Base-by-base conservation (phyloP, 2,113 vertebrate genomes). In the Apeltes quadracus region DNA sequence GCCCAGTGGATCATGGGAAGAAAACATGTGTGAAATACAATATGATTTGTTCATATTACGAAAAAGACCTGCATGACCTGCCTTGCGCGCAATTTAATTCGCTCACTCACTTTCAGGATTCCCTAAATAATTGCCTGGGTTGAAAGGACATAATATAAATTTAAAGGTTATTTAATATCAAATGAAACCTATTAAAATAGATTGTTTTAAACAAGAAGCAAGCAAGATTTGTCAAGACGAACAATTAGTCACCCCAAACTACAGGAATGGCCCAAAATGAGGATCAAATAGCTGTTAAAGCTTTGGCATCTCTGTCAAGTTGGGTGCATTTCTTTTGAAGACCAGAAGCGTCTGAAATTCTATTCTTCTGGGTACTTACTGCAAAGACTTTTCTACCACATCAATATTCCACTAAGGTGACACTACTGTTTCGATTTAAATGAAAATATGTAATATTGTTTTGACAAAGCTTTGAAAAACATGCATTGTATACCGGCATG, bases 401-500 rank as follows among this genome's bases (percentile, higher is more conserved):
- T 86, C 66, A 73, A 75, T 77, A 87, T 87, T 85, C 63, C 53
- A 44, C 61, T 1, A 38, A 67, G 75, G 78, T 72, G 74, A 70
- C 68, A 58, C 94, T 94, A 95, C 93, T 94, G 94, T 93, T 86
- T 95, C 92, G 94, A 93, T 96, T 95, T 94, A 87, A 91, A 94
- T 94, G 63, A 93, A 95, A 95, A 95, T 94, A 94, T 92, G 90
- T 86, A 90, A 91, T 89, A 93, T 94, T 93, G 91, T 90, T 89
- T 91, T 92, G 92, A 94, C 92, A 94, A 92, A 94, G 94, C 95
- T 95, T 95, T 94, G 73, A 95, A 95, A 95, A 95, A 94, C 94
- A 94, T 88, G 93, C 94, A 55, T 91, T 62, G 5, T 74, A 57
- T 79, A 84, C n/a, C 43, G 62, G 67, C 51, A 75, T 92, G 90